These are phyloP conservation scores for Melanotus villosus DNA, from an alignment of 2,888 invertebrate species.

Conservation along the genomic window DNA sequence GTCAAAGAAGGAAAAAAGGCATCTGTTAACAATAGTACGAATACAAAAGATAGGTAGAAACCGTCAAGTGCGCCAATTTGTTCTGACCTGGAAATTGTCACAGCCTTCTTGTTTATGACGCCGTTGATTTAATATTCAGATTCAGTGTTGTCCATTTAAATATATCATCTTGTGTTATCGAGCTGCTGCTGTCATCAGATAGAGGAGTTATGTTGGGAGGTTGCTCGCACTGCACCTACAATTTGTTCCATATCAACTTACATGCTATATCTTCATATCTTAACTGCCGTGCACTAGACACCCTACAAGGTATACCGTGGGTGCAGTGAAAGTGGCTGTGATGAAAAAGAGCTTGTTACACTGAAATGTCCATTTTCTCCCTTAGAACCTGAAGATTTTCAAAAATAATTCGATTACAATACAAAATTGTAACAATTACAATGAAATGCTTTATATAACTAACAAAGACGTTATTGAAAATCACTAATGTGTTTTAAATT, in stretches of 20 bases:
- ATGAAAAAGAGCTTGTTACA: neutral
- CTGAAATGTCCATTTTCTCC: too few relatives aligned
- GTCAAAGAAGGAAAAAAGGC: too few relatives aligned
- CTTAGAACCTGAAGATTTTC: too few relatives aligned
- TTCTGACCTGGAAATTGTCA: slow-evolving; percentile 22
- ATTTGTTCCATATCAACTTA: slow-evolving; percentile 67
- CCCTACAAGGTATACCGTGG: slow-evolving; percentile 62
- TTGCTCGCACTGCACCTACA: slow-evolving; percentile 64
- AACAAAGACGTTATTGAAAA: neutral
- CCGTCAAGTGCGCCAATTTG: neutral
- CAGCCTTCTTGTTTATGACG: slow-evolving; percentile 35
- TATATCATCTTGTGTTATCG: slow-evolving; percentile 55
- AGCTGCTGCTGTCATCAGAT: slow-evolving; percentile 62
- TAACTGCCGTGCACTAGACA: slow-evolving; percentile 61
- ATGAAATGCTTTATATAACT: too few relatives aligned
- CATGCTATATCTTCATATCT: slow-evolving; percentile 65
- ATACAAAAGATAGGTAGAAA: neutral
- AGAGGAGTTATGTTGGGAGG: slow-evolving; percentile 57
- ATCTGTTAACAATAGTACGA: neutral
- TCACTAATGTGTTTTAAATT: neutral
- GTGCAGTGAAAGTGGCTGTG: slow-evolving; percentile 45
- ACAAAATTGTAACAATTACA: too few relatives aligned
- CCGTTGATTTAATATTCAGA: slow-evolving; percentile 47
- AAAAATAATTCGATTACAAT: too few relatives aligned
- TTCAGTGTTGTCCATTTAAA: slow-evolving; percentile 45